Base-by-base conservation (phyloP, 2,113 vertebrate genomes). In the Cathartes aura region DNA sequence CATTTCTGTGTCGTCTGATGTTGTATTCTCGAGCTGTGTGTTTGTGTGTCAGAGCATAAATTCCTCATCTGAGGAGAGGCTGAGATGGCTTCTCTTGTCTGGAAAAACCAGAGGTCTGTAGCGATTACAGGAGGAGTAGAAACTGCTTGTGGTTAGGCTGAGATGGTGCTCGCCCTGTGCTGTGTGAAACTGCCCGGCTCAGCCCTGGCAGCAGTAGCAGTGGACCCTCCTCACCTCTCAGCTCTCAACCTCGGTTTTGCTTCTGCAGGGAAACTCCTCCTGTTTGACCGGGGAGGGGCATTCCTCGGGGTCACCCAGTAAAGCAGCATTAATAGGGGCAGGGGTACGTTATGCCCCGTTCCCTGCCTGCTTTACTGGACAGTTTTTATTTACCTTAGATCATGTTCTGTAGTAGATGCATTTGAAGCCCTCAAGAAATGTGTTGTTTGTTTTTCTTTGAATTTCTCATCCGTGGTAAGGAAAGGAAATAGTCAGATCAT, bases 1-100 rank as follows among this genome's bases (percentile, higher is more conserved):
- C 55, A 0, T 45, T 68, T 48, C 48, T 20, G 17, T 36, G 64
- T 6, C 0, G 0, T 36, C 48, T 34, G 19, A 7, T 3, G 8
- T 13, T 27, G 43, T 29, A 0, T 66, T 81, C 78, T 85, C 3
- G 1, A 90, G 83, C 64, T 60, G 15, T 13, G 22, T 45, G 67
- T 38, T 52, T 64, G 55, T 64, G 66, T 59, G 62, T 59, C 48
- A 29, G 9, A 36, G 59, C 79, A 8, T 30, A 15, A 93, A 56
- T 73, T 63, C 43, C 36, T 66, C 5, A 0, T 67, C 53, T 15
- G 16, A 74, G 82, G 70, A 79, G 63, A 50, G 40, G 15, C 63
- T 30, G 68, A 76, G 78, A 7, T 85, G n/a, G n/a, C 56, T 71
- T 48, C 68, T 52, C 19, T 47, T 21, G 22, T 50, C 23, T 63